Evolutionary conservation across 1,140 invertebrate species (phyloP), one percentile per base, ranked within the genome.

Genomic region (Calycopis cecrops): DNA sequence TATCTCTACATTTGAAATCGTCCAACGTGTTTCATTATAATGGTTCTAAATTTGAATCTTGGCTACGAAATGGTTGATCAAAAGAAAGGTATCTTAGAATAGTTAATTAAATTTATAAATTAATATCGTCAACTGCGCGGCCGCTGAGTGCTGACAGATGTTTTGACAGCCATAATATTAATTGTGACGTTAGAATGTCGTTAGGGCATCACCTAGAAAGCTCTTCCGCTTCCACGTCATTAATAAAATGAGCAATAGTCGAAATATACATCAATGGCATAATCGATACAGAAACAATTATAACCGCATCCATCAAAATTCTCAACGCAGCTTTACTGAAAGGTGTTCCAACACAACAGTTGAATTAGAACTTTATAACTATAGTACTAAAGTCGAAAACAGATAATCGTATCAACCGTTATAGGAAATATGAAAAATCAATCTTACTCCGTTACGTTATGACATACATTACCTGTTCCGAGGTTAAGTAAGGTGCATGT

Each of bases 221-320:
- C 67, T 85, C 79, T 84, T 87, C 80, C 80, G 79, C 67, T 84
- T 84, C 77, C 73, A 82, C 68, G 69, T 87, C 84, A 87, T 87
- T 87, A 87, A 87, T 85, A 87, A 87, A 85, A 87, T 82, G 79
- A 82, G 84, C 76, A 82, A 87, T 87, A 82, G 80, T 79, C 74
- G 79, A 78, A 84, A 84, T 87, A 82, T 85, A 84, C 85, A 85
- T 87, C 84, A 85, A 82, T 87, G 81, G 81, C 84, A 87, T 87
- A 87, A 87, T 87, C 84, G 81, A 87, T 87, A 87, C 83, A 83
- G 79, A 87, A 87, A 87, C 79, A 87, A 87, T 87, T 87, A 87
- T 87, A 87, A 87, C 71, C 71, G 73, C 81, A 87, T 87, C 76
- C 77, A 87, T 87, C 83, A 87, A 87, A 82, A 85, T 85, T 78